These are phyloP conservation scores for Palythoa grandiflora DNA, from an alignment of 92 coral and sea anemone genomes.

Conservation along the genomic window DNA sequence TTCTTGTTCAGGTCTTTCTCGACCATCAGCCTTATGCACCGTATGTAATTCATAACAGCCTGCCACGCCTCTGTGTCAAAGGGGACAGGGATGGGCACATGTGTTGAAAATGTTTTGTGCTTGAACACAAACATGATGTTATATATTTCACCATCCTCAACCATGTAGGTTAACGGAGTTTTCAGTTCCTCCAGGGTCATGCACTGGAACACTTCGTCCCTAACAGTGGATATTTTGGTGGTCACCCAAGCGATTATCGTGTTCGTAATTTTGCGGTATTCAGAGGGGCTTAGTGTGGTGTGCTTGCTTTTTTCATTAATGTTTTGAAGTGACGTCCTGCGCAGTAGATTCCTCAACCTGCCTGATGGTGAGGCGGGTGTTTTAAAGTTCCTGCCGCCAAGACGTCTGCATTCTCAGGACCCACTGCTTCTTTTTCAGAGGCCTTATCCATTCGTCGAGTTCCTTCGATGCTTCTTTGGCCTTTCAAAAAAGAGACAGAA, in stretches of 20 bases:
- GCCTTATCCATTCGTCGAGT: too few species aligned
- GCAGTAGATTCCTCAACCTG: too few species aligned
- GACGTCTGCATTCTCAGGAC: too few species aligned
- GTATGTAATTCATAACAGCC: neutral
- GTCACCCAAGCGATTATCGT: neutral
- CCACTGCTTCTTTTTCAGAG: too few species aligned
- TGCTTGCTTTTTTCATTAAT: too few species aligned
- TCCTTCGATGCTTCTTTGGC: too few species aligned
- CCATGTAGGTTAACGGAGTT: neutral
- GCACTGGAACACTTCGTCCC: neutral
- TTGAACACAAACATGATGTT: slow-evolving; percentile 1
- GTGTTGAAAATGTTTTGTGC: neutral
- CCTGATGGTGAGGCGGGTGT: too few species aligned
- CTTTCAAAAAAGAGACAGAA: too few species aligned
- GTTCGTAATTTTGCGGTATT: neutral
- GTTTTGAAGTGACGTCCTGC: too few species aligned
- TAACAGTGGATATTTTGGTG: neutral
- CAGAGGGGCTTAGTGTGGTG: neutral
- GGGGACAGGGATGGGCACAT: neutral
- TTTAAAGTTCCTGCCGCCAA: too few species aligned
- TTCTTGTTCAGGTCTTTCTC: neutral
- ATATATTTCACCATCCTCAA: neutral
- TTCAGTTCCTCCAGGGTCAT: neutral
- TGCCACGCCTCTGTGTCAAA: neutral
- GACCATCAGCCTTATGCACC: neutral